Percentiles rank a stretch among this genome's conserved stretches.
Conservation (phyloP, 2,888 invertebrate genomes). For the Acleris cristana region DNA sequence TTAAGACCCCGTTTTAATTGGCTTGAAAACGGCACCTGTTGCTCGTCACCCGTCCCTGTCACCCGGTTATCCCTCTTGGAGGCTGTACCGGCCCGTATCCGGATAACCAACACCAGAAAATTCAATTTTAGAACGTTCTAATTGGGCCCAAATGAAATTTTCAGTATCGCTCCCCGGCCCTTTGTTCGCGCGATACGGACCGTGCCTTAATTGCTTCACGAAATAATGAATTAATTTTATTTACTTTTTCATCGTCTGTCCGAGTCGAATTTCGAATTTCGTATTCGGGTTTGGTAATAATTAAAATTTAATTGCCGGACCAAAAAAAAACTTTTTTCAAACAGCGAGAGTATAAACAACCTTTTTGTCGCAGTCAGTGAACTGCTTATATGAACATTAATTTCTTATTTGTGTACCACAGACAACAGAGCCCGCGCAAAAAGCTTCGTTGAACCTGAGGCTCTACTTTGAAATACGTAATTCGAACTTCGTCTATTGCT, state of each 20-base stretch:
- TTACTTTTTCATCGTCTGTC: conserved; percentile 50
- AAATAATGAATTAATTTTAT: conserved; percentile 71
- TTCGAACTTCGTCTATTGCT: too few species aligned
- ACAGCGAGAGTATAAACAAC: background rate
- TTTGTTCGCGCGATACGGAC: conserved; percentile 69
- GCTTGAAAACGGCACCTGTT: conserved; percentile 80
- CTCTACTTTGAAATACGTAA: too few species aligned
- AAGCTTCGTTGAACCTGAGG: background rate
- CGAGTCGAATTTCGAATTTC: conserved; percentile 40
- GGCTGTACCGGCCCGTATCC: conserved; percentile 73
- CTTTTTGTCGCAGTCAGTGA: conserved; percentile 1
- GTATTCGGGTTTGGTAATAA: conserved; percentile 38
- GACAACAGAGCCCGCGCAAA: background rate
- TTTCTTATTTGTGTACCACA: background rate
- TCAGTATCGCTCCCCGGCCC: conserved; percentile 64
- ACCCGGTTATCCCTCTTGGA: conserved; percentile 59
- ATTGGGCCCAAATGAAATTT: conserved; percentile 79
- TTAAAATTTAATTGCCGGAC: conserved; percentile 14
- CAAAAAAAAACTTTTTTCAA: background rate
- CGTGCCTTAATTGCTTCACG: conserved; percentile 69
- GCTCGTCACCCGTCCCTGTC: conserved; percentile 59
- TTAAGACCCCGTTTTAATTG: conserved; percentile 83
- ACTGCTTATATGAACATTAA: conserved; percentile 1
- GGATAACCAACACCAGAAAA: conserved; percentile 79
- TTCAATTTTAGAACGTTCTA: conserved; percentile 76